These are phyloP conservation scores for Catocala nupta DNA, from an alignment of 2,888 invertebrate species.

Conservation along the genomic window DNA sequence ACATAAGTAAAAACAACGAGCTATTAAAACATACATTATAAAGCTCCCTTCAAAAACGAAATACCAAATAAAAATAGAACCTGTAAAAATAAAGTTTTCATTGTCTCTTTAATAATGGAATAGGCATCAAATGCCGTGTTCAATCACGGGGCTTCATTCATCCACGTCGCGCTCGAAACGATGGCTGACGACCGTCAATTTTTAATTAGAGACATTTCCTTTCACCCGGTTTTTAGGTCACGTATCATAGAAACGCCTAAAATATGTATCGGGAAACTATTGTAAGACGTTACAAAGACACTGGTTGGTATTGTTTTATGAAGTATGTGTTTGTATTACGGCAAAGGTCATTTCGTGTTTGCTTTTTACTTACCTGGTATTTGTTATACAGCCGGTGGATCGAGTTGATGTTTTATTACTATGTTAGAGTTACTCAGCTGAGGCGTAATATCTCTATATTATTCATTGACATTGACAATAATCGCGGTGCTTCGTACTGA, in stretches of 20 bases:
- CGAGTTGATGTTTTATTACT: too few species aligned
- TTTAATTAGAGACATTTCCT: slow-evolving; percentile 79
- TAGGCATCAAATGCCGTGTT: slow-evolving; percentile 26
- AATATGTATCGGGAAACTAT: slow-evolving; percentile 62
- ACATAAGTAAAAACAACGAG: too few species aligned
- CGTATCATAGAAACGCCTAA: slow-evolving; percentile 58
- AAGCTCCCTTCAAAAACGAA: neutral
- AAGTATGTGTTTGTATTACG: slow-evolving; percentile 1
- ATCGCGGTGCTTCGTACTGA: too few species aligned
- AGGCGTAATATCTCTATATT: too few species aligned
- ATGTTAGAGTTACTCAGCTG: too few species aligned
- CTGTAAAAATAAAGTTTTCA: neutral
- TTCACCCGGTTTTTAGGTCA: slow-evolving; percentile 72
- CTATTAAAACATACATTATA: too few species aligned
- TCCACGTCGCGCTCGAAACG: slow-evolving; percentile 55
- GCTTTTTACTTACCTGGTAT: neutral
- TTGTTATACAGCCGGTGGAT: too few species aligned
- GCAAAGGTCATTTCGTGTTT: slow-evolving; percentile 1
- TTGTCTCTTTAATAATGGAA: slow-evolving; percentile 6
- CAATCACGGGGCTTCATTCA: slow-evolving; percentile 44
- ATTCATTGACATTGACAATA: too few species aligned
- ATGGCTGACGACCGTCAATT: slow-evolving; percentile 72
- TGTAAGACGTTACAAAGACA: slow-evolving; percentile 34
- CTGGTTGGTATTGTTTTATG: slow-evolving; percentile 25
- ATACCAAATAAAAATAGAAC: neutral